Conservation (phyloP, 2,113 vertebrate genomes). For the Butorides virescens region DNA sequence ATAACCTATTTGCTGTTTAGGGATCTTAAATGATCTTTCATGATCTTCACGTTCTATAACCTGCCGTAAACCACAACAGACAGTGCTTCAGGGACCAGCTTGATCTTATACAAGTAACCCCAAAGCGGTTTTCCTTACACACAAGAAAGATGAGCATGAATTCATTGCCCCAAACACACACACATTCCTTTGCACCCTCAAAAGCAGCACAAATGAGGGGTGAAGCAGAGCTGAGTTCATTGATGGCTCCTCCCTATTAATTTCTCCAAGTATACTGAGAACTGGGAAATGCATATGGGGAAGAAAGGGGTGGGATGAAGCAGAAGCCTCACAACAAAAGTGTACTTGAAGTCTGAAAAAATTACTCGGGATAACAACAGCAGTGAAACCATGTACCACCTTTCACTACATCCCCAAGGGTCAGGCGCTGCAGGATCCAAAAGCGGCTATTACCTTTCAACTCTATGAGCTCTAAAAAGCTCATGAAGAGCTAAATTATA, state of each 20-base stretch:
- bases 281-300: fast-evolving
- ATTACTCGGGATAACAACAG: not conserved
- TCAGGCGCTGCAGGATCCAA: not conserved
- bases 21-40: not conserved
- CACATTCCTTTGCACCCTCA: not conserved
- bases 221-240: not conserved
- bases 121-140: not conserved
- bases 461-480: not conserved
- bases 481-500: not conserved
- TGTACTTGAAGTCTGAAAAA: not conserved
- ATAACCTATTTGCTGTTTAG: not conserved
- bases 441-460: not conserved
- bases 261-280: not conserved
- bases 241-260: not conserved
- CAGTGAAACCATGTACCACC: not conserved
- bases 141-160: not conserved
- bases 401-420: not conserved
- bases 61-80: not conserved
- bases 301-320: not conserved
- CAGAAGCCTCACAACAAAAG: not conserved
- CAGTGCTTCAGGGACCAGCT: not conserved
- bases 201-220: not conserved
- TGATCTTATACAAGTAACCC: not conserved
- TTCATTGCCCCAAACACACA: not conserved
- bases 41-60: not conserved